phyloP scores from a whole-genome alignment of 2,888 invertebrate genomes.

The Orthosia cruda region DNA sequence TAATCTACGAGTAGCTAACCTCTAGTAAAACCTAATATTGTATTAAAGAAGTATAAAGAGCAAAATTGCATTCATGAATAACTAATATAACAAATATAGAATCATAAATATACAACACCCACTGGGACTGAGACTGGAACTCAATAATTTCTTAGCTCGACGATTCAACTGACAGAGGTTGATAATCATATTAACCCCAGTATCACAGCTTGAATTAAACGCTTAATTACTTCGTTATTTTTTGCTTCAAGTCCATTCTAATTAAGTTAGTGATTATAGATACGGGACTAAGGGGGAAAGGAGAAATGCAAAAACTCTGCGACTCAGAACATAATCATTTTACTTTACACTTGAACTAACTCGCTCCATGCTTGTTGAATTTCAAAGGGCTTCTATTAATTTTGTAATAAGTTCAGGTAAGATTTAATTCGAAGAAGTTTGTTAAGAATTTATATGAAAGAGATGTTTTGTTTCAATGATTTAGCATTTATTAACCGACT shows the following conservation, averaged over 20 bases:
- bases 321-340: slow-evolving; percentile 83
- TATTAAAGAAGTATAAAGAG: neutral
- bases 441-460: slow-evolving; percentile 14
- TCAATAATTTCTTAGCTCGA: slow-evolving; percentile 31
- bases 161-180: slow-evolving; percentile 59
- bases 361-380: slow-evolving; percentile 74
- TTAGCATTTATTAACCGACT: too few species aligned
- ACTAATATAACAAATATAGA: neutral
- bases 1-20: too few species aligned
- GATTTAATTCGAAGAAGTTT: slow-evolving; percentile 44
- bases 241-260: slow-evolving; percentile 80
- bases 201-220: slow-evolving; percentile 82
- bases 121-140: too few species aligned
- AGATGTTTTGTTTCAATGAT: neutral
- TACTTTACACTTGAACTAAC: slow-evolving; percentile 80
- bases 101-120: neutral
- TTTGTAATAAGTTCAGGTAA: slow-evolving; percentile 68
- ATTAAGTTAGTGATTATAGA: slow-evolving; percentile 85
- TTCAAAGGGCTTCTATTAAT: slow-evolving; percentile 69
- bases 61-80: neutral
- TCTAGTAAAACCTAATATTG: too few species aligned
- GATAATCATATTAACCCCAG: slow-evolving; percentile 79
- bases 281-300: slow-evolving; percentile 59
- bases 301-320: slow-evolving; percentile 74
- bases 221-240: slow-evolving; percentile 86